A percentile compares a stretch with the other conserved stretches of the same genome.
phyloP scores from a whole-genome alignment of 2,888 invertebrate genomes.

The Opisthograptis luteolata region DNA sequence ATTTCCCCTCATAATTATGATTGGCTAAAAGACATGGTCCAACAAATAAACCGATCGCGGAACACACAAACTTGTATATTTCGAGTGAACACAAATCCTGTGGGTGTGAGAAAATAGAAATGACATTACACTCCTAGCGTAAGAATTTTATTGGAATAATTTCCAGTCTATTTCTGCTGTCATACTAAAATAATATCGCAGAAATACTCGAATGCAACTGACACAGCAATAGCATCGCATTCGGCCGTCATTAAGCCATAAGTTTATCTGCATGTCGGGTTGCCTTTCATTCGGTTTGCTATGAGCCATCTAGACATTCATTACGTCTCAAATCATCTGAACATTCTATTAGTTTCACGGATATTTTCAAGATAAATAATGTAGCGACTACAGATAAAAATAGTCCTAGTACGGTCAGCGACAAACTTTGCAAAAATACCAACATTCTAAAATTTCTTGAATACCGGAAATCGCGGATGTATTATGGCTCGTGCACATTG shows the following conservation, averaged over 20 bases:
- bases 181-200: slow-evolving; percentile 35
- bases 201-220: slow-evolving; percentile 26
- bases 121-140: slow-evolving; percentile 36
- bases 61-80: slow-evolving; percentile 36
- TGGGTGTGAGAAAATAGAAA: slow-evolving; percentile 34
- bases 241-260: slow-evolving; percentile 15
- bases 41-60: slow-evolving; percentile 32
- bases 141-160: slow-evolving; percentile 39
- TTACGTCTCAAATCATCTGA: too few species aligned
- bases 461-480: too few species aligned
- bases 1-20: too few species aligned
- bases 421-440: too few species aligned
- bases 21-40: too few species aligned
- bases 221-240: slow-evolving; percentile 10
- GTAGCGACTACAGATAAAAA: too few species aligned
- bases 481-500: too few species aligned
- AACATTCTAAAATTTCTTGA: too few species aligned
- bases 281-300: not conserved
- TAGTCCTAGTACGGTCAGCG: too few species aligned
- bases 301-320: not conserved
- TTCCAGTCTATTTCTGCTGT: slow-evolving; percentile 38
- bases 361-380: too few species aligned
- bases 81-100: slow-evolving; percentile 27
- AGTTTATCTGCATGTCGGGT: not conserved
- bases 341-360: too few species aligned